Evolutionary conservation across 2,113 vertebrate species (phyloP).

Genomic region (Phasianus colchicus): DNA sequence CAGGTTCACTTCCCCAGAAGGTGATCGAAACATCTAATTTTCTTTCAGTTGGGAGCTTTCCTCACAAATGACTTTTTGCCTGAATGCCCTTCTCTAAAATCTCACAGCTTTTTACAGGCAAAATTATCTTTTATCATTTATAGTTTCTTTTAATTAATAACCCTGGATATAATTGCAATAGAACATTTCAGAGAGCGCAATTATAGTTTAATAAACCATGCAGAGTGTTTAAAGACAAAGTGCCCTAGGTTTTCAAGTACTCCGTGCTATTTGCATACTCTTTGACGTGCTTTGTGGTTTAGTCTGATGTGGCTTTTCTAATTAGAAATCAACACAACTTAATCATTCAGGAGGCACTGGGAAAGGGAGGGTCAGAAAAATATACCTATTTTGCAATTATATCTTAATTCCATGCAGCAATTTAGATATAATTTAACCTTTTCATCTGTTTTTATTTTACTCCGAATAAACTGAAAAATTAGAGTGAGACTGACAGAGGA

Average conservation of each 20-base stretch:
- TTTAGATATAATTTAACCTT: background rate
- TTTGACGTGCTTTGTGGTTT: conserved; percentile 52
- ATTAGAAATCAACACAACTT: conserved; percentile 58
- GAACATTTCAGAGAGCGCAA: conserved; percentile 33
- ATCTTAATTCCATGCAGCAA: background rate
- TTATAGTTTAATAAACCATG: conserved; percentile 49
- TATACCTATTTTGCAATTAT: background rate
- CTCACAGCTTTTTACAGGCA: conserved; percentile 25
- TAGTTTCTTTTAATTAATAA: conserved; percentile 57
- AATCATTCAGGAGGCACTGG: conserved; percentile 42
- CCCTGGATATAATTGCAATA: conserved; percentile 31
- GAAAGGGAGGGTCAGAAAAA: background rate
- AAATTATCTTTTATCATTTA: conserved; percentile 44
- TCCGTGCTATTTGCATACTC: conserved; percentile 37
- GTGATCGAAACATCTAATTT: conserved; percentile 35
- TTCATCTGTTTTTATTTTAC: fast-evolving
- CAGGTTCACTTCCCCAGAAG: background rate
- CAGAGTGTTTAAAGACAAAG: conserved; percentile 28
- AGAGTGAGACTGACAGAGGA: background rate
- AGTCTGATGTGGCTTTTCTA: conserved; percentile 49
- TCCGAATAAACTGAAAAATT: background rate
- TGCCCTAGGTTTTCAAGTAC: conserved; percentile 18
- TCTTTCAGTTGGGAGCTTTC: conserved; percentile 7
- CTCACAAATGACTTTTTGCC: conserved; percentile 40
- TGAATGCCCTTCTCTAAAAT: conserved; percentile 37